Conservation (phyloP, 2,113 vertebrate genomes). For the Thermophis baileyi region DNA sequence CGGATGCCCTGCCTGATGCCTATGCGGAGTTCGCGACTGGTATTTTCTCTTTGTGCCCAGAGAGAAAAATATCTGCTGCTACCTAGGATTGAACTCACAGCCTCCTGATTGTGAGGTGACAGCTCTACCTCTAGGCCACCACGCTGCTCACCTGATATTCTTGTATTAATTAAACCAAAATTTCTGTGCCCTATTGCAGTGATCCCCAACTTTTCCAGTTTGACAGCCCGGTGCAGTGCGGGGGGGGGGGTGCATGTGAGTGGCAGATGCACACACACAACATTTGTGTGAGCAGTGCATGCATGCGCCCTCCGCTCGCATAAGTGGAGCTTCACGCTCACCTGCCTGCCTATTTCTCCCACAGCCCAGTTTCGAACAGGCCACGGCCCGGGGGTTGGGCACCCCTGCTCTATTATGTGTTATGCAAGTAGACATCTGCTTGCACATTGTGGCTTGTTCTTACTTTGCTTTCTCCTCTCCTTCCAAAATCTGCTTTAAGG, state of each 20-base stretch:
- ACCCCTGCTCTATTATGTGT: not conserved
- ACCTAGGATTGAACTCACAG: not conserved
- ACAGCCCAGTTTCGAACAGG: not conserved
- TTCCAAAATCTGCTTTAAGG: not conserved
- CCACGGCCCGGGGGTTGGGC: not conserved
- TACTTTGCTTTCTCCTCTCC: not conserved
- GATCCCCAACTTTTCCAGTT: not conserved
- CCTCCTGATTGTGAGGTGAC: not conserved
- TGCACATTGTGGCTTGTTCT: not conserved
- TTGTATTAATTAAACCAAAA: not conserved
- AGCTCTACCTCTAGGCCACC: not conserved
- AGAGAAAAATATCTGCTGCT: not conserved
- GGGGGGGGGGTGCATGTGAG: fast-evolving
- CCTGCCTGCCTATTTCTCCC: not conserved
- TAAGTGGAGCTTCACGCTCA: not conserved
- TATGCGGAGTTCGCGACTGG: not conserved
- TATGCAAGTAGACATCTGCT: not conserved
- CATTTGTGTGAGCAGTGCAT: not conserved
- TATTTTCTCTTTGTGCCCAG: not conserved
- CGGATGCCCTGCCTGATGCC: not conserved
- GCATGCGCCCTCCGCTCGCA: not conserved
- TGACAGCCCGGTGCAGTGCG: not conserved
- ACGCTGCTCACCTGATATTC: not conserved
- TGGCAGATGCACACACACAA: not conserved
- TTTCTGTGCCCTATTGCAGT: not conserved